phyloP scores from a whole-genome alignment of 2,888 invertebrate genomes.

The Phalera bucephala region DNA sequence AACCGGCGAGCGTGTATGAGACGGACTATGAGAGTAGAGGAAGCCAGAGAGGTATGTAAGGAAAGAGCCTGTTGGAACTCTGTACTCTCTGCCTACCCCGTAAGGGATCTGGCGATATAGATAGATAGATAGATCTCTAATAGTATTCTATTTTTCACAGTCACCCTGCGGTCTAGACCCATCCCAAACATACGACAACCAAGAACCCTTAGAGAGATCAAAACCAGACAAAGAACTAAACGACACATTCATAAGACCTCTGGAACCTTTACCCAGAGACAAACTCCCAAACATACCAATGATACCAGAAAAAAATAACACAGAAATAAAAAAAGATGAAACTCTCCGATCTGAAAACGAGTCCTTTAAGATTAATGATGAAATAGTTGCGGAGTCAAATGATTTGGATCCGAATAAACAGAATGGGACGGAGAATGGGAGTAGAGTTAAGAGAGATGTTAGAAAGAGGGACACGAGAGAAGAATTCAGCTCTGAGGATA shows the following conservation, averaged over 20 bases:
- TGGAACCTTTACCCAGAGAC: conserved; percentile 51
- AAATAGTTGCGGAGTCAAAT: conserved; percentile 60
- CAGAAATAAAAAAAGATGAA: conserved; percentile 45
- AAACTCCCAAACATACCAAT: conserved; percentile 54
- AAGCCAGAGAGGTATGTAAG: too few species aligned
- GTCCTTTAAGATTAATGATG: conserved; percentile 56
- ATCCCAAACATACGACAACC: conserved; percentile 67
- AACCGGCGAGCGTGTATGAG: too few species aligned
- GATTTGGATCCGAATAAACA: conserved; percentile 51
- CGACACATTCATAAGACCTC: conserved; percentile 53
- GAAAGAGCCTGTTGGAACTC: too few species aligned
- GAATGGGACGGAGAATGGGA: conserved; percentile 46
- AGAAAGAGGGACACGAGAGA: conserved; percentile 51
- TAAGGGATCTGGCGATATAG: too few species aligned
- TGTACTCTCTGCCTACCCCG: too few species aligned
- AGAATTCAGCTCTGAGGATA: conserved; percentile 62
- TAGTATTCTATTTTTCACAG: conserved; percentile 32
- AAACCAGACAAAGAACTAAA: conserved; percentile 66
- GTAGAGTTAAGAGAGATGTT: conserved; percentile 33
- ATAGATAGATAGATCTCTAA: too few species aligned
- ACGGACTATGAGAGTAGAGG: too few species aligned
- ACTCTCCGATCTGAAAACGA: conserved; percentile 41
- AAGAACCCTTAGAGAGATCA: conserved; percentile 58
- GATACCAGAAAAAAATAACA: conserved; percentile 55
- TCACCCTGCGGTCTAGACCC: conserved; percentile 68